A percentile compares a stretch with the other conserved stretches of the same genome.
These are phyloP conservation scores for Puffinus mauretanicus DNA, from an alignment of 2,113 vertebrate species.

Conservation along the genomic window DNA sequence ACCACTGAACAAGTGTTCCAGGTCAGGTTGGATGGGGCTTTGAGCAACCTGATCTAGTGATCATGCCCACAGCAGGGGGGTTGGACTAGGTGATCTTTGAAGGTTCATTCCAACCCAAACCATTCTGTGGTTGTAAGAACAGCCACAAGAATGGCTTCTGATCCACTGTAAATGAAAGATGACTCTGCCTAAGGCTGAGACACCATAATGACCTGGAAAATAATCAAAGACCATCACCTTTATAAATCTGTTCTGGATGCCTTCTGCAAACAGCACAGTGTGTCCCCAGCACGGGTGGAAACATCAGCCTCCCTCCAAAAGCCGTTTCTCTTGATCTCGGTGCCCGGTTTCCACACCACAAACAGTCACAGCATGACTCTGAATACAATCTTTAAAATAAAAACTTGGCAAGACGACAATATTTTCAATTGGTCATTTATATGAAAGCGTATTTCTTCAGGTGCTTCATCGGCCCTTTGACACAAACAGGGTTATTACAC, in stretches of 20 bases:
- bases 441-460: not conserved
- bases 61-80: fast-evolving
- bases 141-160: not conserved
- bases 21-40: not conserved
- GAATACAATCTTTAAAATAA: not conserved
- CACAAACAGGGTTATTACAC: not conserved
- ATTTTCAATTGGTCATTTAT: not conserved
- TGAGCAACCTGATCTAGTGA: not conserved
- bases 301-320: not conserved
- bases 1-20: not conserved
- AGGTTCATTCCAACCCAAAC: not conserved
- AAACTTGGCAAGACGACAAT: not conserved
- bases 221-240: not conserved
- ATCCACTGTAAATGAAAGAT: not conserved
- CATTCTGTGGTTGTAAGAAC: not conserved
- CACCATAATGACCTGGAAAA: not conserved
- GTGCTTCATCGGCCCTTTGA: not conserved
- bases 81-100: not conserved
- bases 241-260: not conserved
- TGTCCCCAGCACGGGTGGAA: not conserved
- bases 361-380: not conserved
- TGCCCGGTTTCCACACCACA: not conserved
- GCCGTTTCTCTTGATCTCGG: fast-evolving
- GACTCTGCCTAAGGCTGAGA: not conserved
- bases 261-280: not conserved